Evolutionary conservation across 1,140 invertebrate species (phyloP), one percentile per base, ranked within the genome.

Genomic region (Drosophila saltans): DNA sequence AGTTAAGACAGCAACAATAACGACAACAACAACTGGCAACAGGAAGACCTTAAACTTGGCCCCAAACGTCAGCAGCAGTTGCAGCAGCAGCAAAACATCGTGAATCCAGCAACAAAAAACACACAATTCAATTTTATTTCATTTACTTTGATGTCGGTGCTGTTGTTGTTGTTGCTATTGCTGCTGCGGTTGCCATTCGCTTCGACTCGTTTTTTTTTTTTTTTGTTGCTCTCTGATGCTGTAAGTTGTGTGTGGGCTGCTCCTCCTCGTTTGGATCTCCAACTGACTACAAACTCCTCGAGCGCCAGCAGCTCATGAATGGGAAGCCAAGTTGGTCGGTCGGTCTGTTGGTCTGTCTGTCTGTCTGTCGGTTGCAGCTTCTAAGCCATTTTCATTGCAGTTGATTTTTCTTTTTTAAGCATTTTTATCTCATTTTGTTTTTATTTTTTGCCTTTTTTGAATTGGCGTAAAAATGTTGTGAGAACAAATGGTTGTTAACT

Each of bases 71-170:
- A 76, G 71, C 74, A 68, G 78, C 81, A 64, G 82, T 72, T 79
- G 81, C 83, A 78, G 24, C 59, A 64, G 55, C 66, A 72, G 40
- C 73, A 64, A 66, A 65, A 28, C 60, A 62, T 62, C 39, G 60
- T 59, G 57, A 59, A 59, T 33, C 57, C 24, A 55, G 62, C 67
- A 77, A 39, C 43, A 30, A 60, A 62, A 88, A 86, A 88, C 84
- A 88, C 84, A 89, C 83, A 88, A 88, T 86, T 86, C 83, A 86
- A 86, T 86, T 86, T 86, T 86, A 86, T 86, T 86, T 86, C 83
- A 86, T 86, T 86, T 86, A 88, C 83, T 78, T 78, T 78, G 75
- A 77, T 77, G 75, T 76, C 77, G 75, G 52, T 72, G 55, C 3
- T 59, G 67, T 78, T 67, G 52, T 64, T 63, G 64, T 68, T 68